These are phyloP conservation scores for Nycteola revayana DNA, from an alignment of 2,888 invertebrate species.

Conservation along the genomic window DNA sequence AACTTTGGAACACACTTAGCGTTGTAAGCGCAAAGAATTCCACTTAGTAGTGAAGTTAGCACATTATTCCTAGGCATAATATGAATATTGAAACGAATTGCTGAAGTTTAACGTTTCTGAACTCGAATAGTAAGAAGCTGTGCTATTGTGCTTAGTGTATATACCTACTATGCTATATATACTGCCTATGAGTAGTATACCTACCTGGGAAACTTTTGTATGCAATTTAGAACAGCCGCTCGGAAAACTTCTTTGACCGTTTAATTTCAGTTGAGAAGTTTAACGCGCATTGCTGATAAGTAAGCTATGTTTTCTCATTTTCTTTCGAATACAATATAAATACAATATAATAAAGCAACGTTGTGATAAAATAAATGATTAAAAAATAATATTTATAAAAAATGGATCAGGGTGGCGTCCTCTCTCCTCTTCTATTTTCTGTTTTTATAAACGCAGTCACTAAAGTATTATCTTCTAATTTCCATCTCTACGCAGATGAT, in stretches of 20 bases:
- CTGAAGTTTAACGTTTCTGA: slow-evolving; percentile 56
- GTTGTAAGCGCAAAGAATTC: slow-evolving; percentile 41
- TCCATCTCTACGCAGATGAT: too few relatives aligned
- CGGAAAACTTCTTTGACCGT: slow-evolving; percentile 33
- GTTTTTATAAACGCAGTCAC: too few relatives aligned
- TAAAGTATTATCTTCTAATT: too few relatives aligned
- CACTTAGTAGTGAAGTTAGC: slow-evolving; percentile 44
- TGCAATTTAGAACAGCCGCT: slow-evolving; percentile 27
- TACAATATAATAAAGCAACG: too few relatives aligned
- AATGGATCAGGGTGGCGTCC: too few relatives aligned
- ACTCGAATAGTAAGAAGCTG: slow-evolving; percentile 63
- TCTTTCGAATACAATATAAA: too few relatives aligned
- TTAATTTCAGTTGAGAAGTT: slow-evolving; percentile 37
- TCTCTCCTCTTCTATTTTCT: too few relatives aligned
- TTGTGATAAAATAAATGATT: too few relatives aligned
- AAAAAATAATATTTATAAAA: too few relatives aligned
- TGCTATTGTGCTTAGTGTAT: slow-evolving; percentile 48
- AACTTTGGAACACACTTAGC: slow-evolving; percentile 12
- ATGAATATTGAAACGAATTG: slow-evolving; percentile 69
- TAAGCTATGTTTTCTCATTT: neutral
- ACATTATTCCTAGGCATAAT: slow-evolving; percentile 52
- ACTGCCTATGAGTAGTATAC: too few relatives aligned
- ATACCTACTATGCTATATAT: too few relatives aligned
- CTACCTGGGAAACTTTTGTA: slow-evolving; percentile 39
- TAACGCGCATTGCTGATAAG: slow-evolving; percentile 12